These are phyloP conservation scores for Sipha maydis DNA, from an alignment of 2,888 invertebrate genomes.

Conservation along the genomic window DNA sequence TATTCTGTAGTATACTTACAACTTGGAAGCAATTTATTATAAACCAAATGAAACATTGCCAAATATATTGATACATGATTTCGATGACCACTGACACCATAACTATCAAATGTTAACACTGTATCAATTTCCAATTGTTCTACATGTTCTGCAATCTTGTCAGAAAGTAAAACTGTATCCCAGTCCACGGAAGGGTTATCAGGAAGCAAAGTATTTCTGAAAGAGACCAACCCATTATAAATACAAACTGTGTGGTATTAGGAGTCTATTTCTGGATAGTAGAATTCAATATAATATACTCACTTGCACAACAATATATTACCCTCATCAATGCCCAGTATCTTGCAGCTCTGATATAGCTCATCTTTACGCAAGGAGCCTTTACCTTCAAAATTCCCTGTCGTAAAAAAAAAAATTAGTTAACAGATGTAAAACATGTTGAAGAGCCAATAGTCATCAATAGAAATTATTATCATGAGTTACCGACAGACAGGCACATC, in stretches of 20 bases:
- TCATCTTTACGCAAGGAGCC: slow-evolving; percentile 79
- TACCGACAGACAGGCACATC: slow-evolving; percentile 87
- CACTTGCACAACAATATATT: slow-evolving; percentile 74
- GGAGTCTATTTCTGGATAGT: background rate
- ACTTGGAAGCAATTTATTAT: slow-evolving; percentile 66
- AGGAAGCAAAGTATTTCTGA: slow-evolving; percentile 77
- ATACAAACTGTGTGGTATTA: background rate
- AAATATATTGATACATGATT: slow-evolving; percentile 91
- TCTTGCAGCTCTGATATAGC: slow-evolving; percentile 81
- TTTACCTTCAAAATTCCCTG: slow-evolving; percentile 77
- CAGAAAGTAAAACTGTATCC: slow-evolving; percentile 76
- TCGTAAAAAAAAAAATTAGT: background rate
- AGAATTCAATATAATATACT: background rate
- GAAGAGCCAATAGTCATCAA: background rate
- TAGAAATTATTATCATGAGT: slow-evolving; percentile 62
- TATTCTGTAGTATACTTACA: slow-evolving; percentile 64
- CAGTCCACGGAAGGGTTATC: slow-evolving; percentile 83
- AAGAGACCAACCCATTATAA: slow-evolving; percentile 64
- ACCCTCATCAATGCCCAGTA: slow-evolving; percentile 81
- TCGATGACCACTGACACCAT: slow-evolving; percentile 90
- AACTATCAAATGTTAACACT: slow-evolving; percentile 89
- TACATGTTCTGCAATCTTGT: slow-evolving; percentile 75
- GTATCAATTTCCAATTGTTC: slow-evolving; percentile 82
- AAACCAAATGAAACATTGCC: slow-evolving; percentile 81
- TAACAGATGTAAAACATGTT: background rate